A percentile compares a stretch with the other conserved stretches of the same genome.
Conservation (phyloP, 2,797 vertebrate genomes). For the Periparus ater region DNA sequence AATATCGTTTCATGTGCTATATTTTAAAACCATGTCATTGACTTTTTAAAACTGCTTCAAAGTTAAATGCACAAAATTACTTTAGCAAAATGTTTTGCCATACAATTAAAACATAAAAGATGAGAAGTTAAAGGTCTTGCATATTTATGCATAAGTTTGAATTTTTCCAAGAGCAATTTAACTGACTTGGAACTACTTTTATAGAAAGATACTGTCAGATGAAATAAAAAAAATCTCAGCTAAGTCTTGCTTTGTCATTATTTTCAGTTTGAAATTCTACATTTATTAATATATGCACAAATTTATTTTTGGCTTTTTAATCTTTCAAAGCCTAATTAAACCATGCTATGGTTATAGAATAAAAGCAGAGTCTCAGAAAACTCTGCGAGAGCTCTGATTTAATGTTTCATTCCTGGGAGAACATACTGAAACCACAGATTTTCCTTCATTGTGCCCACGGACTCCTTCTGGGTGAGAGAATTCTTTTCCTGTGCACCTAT, state of each 20-base stretch:
- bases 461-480: not conserved
- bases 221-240: not conserved
- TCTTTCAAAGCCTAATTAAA: not conserved
- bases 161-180: constrained; percentile 4
- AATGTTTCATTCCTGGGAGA: not conserved
- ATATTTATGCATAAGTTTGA: constrained; percentile 11
- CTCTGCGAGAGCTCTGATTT: not conserved
- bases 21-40: constrained; percentile 56
- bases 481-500: not conserved
- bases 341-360: not conserved
- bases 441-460: not conserved
- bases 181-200: not conserved
- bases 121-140: constrained; percentile 2
- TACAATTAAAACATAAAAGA: constrained; percentile 27
- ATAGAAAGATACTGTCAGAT: not conserved
- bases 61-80: constrained; percentile 39
- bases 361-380: not conserved
- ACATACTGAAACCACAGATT: not conserved
- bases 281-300: not conserved
- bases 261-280: not conserved
- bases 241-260: not conserved
- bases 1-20: not conserved
- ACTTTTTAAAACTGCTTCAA: constrained; percentile 39
- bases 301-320: constrained; percentile 1
- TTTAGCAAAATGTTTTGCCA: constrained; percentile 8